Conservation (phyloP, 1,140 invertebrate genomes). For the Sitophilus oryzae region DNA sequence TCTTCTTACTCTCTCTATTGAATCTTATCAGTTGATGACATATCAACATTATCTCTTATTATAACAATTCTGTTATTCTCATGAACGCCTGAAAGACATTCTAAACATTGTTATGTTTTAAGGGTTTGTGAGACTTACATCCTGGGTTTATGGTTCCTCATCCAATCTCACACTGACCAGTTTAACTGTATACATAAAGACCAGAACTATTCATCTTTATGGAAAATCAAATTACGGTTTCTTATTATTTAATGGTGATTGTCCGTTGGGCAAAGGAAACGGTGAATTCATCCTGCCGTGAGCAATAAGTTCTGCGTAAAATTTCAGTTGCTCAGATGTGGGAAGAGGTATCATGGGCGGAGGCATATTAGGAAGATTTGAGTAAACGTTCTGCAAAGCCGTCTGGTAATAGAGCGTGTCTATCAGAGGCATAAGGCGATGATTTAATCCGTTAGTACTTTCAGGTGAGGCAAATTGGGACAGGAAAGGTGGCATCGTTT, state of each 20-base stretch:
- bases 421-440: constrained; percentile 37
- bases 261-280: constrained; percentile 27
- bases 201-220: too few species aligned
- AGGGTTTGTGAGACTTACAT: too few species aligned
- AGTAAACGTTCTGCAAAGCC: constrained; percentile 34
- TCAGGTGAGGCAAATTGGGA: constrained; percentile 24
- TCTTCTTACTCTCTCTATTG: too few species aligned
- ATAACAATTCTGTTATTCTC: too few species aligned
- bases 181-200: too few species aligned
- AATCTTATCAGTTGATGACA: too few species aligned
- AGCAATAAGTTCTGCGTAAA: constrained; percentile 45
- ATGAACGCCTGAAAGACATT: too few species aligned
- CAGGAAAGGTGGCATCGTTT: constrained; percentile 19
- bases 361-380: constrained; percentile 17
- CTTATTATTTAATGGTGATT: constrained; percentile 20
- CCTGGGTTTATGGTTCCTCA: too few species aligned
- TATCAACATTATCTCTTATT: too few species aligned
- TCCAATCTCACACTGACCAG: too few species aligned
- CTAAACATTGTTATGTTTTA: too few species aligned
- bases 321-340: constrained; percentile 42
- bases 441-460: constrained; percentile 19
- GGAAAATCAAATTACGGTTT: too few species aligned
- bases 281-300: constrained; percentile 29
- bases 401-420: constrained; percentile 42
- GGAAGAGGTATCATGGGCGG: constrained; percentile 34